phyloP scores from a whole-genome alignment of 2,113 vertebrate species.

The Archilochus colubris region DNA sequence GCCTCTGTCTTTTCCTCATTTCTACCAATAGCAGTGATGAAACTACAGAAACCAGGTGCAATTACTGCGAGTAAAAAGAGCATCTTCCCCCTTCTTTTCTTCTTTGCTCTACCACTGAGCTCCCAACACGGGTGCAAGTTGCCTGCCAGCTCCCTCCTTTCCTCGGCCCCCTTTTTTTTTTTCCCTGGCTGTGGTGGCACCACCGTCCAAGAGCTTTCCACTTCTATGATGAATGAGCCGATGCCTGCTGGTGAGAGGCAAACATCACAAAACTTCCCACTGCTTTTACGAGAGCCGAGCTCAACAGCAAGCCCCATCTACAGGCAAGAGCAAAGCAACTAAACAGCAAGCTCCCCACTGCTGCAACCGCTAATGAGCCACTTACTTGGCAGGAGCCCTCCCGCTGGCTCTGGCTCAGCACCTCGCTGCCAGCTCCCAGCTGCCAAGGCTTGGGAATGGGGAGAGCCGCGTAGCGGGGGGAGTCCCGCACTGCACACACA shows the following conservation, averaged over 20 bases:
- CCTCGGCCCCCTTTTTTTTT: background rate
- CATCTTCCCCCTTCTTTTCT: background rate
- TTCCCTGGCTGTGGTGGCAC: background rate
- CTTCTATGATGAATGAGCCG: background rate
- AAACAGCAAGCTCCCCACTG: background rate
- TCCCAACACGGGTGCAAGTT: background rate
- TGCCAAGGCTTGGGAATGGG: background rate
- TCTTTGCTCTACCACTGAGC: background rate
- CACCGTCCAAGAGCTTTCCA: background rate
- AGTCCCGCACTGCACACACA: background rate
- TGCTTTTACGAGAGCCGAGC: background rate
- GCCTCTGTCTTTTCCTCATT: background rate
- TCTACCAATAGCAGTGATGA: background rate
- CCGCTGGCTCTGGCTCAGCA: background rate
- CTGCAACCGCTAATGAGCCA: background rate
- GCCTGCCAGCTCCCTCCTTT: background rate
- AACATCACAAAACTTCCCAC: background rate
- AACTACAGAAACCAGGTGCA: background rate
- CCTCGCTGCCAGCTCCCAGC: background rate
- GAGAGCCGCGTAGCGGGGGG: background rate
- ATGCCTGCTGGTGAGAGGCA: background rate
- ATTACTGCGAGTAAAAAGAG: background rate
- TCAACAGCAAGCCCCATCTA: background rate
- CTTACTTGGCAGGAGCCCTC: slow-evolving; percentile 13
- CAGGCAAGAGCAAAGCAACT: background rate